Conservation (phyloP, 1,140 invertebrate species). For the Camponotus vicinus region DNA sequence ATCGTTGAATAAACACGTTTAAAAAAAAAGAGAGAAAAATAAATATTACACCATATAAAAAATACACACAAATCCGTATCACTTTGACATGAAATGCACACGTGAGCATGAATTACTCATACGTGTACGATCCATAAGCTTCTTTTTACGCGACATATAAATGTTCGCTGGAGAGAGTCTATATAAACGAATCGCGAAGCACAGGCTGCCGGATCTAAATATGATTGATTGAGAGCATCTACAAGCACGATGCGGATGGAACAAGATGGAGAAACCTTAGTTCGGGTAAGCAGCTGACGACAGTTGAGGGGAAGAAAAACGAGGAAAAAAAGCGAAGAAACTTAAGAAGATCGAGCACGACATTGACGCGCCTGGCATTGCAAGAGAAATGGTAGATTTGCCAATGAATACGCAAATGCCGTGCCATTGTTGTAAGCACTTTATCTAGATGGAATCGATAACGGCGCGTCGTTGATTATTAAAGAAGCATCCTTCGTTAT, state of each 20-base stretch:
- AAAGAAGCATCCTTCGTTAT: background rate
- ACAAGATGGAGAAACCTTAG: constrained; percentile 45
- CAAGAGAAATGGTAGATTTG: constrained; percentile 52
- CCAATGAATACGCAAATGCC: constrained; percentile 64
- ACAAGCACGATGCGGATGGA: constrained; percentile 75
- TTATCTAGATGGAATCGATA: constrained; percentile 33
- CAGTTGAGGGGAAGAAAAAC: constrained; percentile 41
- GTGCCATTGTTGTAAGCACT: constrained; percentile 45
- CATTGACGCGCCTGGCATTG: constrained; percentile 59
- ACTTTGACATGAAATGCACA: background rate
- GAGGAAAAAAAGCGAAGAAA: constrained; percentile 43
- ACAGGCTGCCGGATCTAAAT: constrained; percentile 75
- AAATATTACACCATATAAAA: background rate
- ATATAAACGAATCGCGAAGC: constrained; percentile 65
- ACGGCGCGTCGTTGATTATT: background rate
- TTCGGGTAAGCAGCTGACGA: constrained; percentile 58
- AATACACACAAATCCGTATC: background rate
- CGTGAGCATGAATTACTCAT: background rate
- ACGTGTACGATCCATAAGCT: background rate
- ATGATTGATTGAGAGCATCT: constrained; percentile 82
- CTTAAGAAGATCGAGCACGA: constrained; percentile 72
- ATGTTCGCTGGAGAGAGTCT: constrained; percentile 31
- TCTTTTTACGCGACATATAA: constrained; percentile 2
- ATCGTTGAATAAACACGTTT: background rate
- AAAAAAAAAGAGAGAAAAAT: background rate